Evolutionary conservation across 2,797 vertebrate genomes (phyloP), one percentile per base, ranked within the genome.

Genomic region (Amblyopsis hoosieri): DNA sequence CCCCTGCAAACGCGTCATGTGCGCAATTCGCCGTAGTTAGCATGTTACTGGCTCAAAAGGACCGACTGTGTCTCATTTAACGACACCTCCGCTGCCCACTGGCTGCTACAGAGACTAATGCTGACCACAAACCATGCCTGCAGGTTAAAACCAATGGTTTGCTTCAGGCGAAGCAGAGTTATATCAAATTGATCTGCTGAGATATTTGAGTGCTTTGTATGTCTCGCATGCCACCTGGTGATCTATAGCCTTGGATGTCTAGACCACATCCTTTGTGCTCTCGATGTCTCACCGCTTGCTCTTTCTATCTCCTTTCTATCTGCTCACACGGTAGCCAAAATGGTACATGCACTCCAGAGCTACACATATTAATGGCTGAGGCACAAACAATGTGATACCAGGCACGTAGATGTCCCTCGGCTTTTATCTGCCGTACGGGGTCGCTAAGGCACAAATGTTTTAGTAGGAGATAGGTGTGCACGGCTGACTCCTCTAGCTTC

Each of bases 391-490:
- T 42, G 37, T 17, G 14, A 51, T 51, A 14, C 8, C 8, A 17
- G 15, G 14, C 14, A 7, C 49, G n/a, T 17, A 15, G 15, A 51
- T 51, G 14, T 51, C 17, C 8, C 9, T 51, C 8, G 8, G 14
- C 49, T 14, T 51, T 51, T 51, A 11, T 51, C 49, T 15, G 49
- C 9, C 14, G 49, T 17, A 15, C 1, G 8, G 14, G 49, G 37
- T 42, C 37, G 9, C n/a, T 51, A 4, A 8, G 23, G 31, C 54
- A 17, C 58, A 42, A 53, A 59, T 62, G 59, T 72, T 74, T 58
- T 37, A 57, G 59, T 65, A n/a, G 2, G 45, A 42, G 54, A 71
- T 64, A 69, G 60, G 46, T 2, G 31, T 9, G 54, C 13, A 14
- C 31, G n/a, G 13, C 37, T 46, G 62, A 46, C 47, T 42, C 9